These are phyloP conservation scores for Psophia crepitans DNA, from an alignment of 2,113 vertebrate species.

Conservation along the genomic window DNA sequence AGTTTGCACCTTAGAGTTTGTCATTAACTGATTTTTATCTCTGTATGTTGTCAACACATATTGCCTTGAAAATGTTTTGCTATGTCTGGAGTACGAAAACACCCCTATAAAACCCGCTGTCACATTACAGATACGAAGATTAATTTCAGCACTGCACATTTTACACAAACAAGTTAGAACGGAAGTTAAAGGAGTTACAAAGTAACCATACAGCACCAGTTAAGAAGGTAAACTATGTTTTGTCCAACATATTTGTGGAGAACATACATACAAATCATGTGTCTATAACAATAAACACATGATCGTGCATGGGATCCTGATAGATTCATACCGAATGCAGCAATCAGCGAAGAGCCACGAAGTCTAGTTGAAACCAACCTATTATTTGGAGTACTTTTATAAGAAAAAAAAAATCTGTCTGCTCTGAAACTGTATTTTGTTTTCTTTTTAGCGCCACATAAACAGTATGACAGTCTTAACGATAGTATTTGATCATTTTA, in stretches of 20 bases:
- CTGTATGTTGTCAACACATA: neutral
- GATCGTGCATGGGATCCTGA: slow-evolving; percentile 14
- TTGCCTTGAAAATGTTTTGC: neutral
- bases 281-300: slow-evolving; percentile 23
- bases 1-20: neutral
- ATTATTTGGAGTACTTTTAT: slow-evolving; percentile 76
- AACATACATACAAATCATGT: neutral
- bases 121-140: neutral
- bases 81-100: neutral
- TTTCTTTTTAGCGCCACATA: slow-evolving; percentile 67
- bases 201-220: neutral
- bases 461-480: slow-evolving; percentile 72
- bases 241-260: slow-evolving; percentile 17
- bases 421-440: slow-evolving; percentile 49
- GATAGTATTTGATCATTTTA: slow-evolving; percentile 70
- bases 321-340: slow-evolving; percentile 7
- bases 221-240: slow-evolving; percentile 31
- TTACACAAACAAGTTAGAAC: neutral
- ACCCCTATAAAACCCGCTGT: neutral
- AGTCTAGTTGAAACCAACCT: slow-evolving; percentile 68
- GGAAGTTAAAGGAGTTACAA: neutral
- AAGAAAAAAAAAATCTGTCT: slow-evolving; percentile 28
- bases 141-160: neutral
- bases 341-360: slow-evolving; percentile 58
- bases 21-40: slow-evolving; percentile 13